Conservation (phyloP, 2,888 invertebrate genomes). For the Lithophane ornitopus region DNA sequence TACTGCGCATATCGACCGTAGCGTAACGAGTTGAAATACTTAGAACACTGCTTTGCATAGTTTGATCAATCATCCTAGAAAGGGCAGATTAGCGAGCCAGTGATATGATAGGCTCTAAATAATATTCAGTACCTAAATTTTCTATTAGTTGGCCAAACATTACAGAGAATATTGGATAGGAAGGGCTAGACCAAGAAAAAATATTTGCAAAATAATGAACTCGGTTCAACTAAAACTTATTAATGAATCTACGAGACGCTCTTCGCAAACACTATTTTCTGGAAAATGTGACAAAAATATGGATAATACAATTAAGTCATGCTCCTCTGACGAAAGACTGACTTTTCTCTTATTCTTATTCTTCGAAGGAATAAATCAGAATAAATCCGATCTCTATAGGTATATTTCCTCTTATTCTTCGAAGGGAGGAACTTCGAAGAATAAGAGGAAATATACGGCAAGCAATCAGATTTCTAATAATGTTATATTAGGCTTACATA, state of each 20-base stretch:
- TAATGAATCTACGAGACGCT: background rate
- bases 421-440: no score
- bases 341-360: no score
- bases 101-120: no score
- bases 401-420: background rate
- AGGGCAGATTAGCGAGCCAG: background rate
- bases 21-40: constrained; percentile 15
- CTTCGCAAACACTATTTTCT: background rate
- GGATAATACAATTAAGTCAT: no score
- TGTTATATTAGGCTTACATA: background rate
- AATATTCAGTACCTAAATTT: background rate
- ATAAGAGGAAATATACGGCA: no score
- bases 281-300: background rate
- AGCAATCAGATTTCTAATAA: constrained; percentile 36
- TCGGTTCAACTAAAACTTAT: background rate
- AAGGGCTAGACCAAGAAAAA: background rate
- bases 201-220: background rate
- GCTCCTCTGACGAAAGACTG: no score
- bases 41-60: constrained; percentile 4
- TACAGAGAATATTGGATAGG: background rate
- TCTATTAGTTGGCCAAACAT: background rate
- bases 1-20: constrained; percentile 3
- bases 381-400: background rate
- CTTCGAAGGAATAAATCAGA: no score
- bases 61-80: constrained; percentile 12